Percentiles rank a stretch among this genome's conserved stretches.
These are phyloP conservation scores for Sebastes taczanowskii DNA, from an alignment of 2,797 vertebrate genomes.

Conservation along the genomic window DNA sequence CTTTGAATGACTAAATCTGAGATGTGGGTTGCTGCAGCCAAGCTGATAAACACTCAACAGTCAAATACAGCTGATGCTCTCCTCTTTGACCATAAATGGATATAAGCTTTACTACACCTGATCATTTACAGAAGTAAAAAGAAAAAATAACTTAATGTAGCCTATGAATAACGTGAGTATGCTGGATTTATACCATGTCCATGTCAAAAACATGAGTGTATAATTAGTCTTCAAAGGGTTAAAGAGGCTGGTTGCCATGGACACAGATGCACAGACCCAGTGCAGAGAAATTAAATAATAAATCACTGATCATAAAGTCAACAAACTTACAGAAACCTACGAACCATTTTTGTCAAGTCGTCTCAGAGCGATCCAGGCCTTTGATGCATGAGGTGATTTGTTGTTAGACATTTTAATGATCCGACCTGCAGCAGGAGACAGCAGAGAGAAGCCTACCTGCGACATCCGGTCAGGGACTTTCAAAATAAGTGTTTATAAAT, in stretches of 20 bases:
- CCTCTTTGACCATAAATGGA: neutral
- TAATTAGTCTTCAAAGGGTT: neutral
- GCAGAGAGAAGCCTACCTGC: too few relatives aligned
- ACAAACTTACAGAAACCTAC: constrained; percentile 22
- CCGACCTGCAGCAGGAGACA: neutral
- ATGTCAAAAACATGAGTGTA: neutral
- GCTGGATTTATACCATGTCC: neutral
- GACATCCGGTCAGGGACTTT: constrained; percentile 16
- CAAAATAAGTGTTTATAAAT: constrained; percentile 26
- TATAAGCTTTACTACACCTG: neutral
- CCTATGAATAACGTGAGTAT: neutral
- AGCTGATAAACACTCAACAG: neutral
- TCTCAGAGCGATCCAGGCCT: constrained; percentile 68
- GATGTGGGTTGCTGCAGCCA: neutral
- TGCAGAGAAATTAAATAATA: neutral
- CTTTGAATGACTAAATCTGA: neutral
- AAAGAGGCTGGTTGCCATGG: constrained; percentile 45
- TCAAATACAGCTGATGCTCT: constrained; percentile 48
- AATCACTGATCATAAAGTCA: rapidly evolving
- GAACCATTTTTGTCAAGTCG: constrained; percentile 72
- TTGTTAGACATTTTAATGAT: constrained; percentile 49
- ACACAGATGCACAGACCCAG: neutral
- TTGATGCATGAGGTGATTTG: neutral
- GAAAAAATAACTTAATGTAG: too few relatives aligned
- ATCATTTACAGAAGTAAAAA: neutral